Conservation (phyloP, 2,888 invertebrate species). For the Iphiclides podalirius region DNA sequence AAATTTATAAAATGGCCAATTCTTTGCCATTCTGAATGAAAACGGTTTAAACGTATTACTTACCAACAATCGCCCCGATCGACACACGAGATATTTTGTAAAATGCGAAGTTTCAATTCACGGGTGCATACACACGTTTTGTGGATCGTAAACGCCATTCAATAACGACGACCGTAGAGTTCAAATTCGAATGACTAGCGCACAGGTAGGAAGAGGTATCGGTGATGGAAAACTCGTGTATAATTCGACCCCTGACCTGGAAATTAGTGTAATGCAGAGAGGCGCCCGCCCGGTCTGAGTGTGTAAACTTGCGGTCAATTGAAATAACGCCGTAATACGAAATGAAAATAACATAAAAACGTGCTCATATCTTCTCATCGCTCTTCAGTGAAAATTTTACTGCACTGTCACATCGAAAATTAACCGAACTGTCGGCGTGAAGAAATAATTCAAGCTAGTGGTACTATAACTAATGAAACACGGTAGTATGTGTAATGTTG, state of each 20-base stretch:
- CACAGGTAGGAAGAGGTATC: conserved; percentile 23
- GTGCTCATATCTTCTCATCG: conserved; percentile 14
- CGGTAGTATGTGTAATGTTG: too few relatives aligned
- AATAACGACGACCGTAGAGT: background rate
- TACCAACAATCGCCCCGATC: too few relatives aligned
- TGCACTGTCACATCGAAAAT: too few relatives aligned
- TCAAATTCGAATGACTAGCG: conserved; percentile 4
- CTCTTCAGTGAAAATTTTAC: conserved; percentile 7
- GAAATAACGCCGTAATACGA: conserved; percentile 19
- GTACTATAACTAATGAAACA: too few relatives aligned
- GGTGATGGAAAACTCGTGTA: conserved; percentile 32
- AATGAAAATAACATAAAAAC: conserved; percentile 17
- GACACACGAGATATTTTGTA: too few relatives aligned
- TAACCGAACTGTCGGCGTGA: too few relatives aligned
- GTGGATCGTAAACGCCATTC: too few relatives aligned
- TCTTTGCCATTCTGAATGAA: background rate
- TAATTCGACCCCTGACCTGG: conserved; percentile 21
- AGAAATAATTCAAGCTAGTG: too few relatives aligned
- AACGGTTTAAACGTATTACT: background rate
- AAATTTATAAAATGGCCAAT: too few relatives aligned
- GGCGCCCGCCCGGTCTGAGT: conserved; percentile 4
- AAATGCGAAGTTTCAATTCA: too few relatives aligned
- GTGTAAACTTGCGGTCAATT: conserved; percentile 20
- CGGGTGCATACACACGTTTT: too few relatives aligned
- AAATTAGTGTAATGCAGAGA: conserved; percentile 19